Percentiles rank a stretch among this genome's conserved stretches.
These are phyloP conservation scores for Dynastes tityus DNA, from an alignment of 2,888 invertebrate genomes.

Conservation along the genomic window DNA sequence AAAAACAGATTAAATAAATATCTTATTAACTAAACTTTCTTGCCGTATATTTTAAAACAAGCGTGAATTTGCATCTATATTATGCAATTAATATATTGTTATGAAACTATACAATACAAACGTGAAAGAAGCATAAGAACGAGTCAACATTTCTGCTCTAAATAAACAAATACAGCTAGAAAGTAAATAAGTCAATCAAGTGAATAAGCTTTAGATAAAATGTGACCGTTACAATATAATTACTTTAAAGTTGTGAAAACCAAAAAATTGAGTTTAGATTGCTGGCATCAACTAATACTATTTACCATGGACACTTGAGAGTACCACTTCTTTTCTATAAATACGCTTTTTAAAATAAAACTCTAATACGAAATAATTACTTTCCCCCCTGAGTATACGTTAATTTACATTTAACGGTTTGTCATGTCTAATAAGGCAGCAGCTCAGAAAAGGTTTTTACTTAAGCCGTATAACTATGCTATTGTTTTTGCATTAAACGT, in stretches of 20 bases:
- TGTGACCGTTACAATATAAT: constrained; percentile 20
- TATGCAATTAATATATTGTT: neutral
- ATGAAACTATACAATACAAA: neutral
- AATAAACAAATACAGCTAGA: constrained; percentile 41
- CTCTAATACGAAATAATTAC: constrained; percentile 7
- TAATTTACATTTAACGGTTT: too few species aligned
- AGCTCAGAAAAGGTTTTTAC: too few species aligned
- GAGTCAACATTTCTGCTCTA: constrained; percentile 44
- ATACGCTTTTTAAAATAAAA: constrained; percentile 18
- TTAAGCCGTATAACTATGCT: neutral
- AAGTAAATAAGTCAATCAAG: constrained; percentile 45
- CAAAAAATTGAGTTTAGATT: constrained; percentile 14
- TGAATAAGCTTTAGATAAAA: constrained; percentile 38
- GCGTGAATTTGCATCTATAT: neutral
- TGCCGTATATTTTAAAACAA: neutral
- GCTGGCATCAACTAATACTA: neutral
- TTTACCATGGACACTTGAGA: constrained; percentile 6
- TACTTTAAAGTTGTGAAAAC: constrained; percentile 1
- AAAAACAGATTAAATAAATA: too few species aligned
- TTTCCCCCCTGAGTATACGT: neutral
- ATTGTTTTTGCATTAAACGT: too few species aligned
- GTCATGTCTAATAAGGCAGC: too few species aligned
- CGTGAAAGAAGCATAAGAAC: neutral
- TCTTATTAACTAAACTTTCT: too few species aligned
- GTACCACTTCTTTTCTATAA: constrained; percentile 12